Percentiles rank a stretch among this genome's conserved stretches.
Conservation (phyloP, 2,888 invertebrate genomes). For the Erebia aethiops region DNA sequence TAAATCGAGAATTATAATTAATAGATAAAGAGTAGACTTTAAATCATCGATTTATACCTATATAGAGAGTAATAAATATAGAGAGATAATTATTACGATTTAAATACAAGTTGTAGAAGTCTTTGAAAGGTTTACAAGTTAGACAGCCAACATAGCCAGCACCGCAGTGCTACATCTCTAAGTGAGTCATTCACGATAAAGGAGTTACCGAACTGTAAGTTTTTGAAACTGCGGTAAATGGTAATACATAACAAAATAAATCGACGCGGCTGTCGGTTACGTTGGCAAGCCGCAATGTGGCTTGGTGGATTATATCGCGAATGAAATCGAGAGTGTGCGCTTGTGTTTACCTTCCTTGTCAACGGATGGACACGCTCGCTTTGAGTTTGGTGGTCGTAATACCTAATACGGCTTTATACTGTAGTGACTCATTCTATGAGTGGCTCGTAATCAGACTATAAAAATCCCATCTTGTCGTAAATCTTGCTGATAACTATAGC, state of each 20-base stretch:
- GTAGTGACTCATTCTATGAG: neutral
- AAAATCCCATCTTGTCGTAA: neutral
- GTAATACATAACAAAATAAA: slow-evolving; percentile 30
- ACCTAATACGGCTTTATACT: neutral
- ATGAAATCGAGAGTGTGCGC: slow-evolving; percentile 39
- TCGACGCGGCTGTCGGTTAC: slow-evolving; percentile 29
- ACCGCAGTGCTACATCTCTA: neutral
- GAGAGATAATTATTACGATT: no score
- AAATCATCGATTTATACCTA: no score
- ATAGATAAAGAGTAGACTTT: no score
- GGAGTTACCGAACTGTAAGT: neutral
- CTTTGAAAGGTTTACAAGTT: no score
- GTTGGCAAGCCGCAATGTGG: slow-evolving; percentile 26
- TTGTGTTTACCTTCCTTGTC: slow-evolving; percentile 33
- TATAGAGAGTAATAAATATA: no score
- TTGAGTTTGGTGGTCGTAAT: neutral
- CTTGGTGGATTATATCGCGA: slow-evolving; percentile 17
- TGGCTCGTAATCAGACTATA: neutral
- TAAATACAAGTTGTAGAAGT: no score
- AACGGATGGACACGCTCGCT: slow-evolving; percentile 16
- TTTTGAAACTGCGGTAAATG: neutral
- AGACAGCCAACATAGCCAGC: neutral
- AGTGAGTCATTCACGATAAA: neutral
- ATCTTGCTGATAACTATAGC: neutral
- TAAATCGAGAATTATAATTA: no score